Base-by-base conservation (phyloP, 2,888 invertebrate genomes). In the Drosophila macrothrix region DNA sequence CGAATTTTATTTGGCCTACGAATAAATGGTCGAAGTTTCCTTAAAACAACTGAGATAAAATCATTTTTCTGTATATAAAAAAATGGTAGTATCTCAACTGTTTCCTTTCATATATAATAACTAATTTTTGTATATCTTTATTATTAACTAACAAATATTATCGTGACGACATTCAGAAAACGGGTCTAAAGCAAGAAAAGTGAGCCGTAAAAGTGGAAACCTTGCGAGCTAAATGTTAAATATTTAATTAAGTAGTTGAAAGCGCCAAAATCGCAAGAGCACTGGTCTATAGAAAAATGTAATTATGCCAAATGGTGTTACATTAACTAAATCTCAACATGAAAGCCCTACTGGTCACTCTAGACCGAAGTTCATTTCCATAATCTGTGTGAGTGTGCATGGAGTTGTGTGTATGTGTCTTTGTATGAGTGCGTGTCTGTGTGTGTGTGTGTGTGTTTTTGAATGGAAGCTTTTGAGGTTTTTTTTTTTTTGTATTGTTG, bases 291-390 rank as follows among this genome's bases (percentile, higher is more conserved):
- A 65, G 79, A 79, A 80, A 86, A 84, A 83, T 81, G 84, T 84
- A 84, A 84, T 84, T 84, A 84, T 75, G 71, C 71, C 83, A 83
- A 87, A 83, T 87, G 84, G 78, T 87, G 84, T 78, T 83, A 83
- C 84, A 84, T 84, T 84, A 83, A 87, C 83, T 75, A 78, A 86
- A 84, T 82, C 78, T 78, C 74, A 72, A 65, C 59, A 50, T 63
- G 55, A 74, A 76, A 78, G 58, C 39, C 61, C 22, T 53, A 55
- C 61, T 50, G 61, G 29, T 22, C 37, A 63, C 43, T 31, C 46
- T 14, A 16, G 14, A 16, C 29, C 65, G 37, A 49, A 50, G 37
- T 55, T 56, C 53, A 53, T 65, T 43, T 55, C 54, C 54, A 53
- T 31, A 31, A 31, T 16, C 14, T 61, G 5, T 56, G n/a, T 19